Evolutionary conservation across 2,797 vertebrate genomes (phyloP).

Genomic region (Catamblyrhynchus diadema): DNA sequence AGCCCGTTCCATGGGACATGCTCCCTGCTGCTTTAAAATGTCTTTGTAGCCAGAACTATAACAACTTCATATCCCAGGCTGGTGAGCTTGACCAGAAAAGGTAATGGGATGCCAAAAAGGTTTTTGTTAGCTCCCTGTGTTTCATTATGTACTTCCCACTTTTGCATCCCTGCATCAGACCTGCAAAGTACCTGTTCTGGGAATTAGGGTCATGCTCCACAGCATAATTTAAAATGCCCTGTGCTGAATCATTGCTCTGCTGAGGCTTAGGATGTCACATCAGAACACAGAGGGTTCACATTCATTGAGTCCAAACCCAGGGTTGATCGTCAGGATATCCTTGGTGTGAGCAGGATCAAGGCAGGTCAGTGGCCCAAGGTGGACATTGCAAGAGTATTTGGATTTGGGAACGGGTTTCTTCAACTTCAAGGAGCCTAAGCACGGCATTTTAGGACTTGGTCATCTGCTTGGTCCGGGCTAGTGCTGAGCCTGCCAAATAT

Average conservation of each 20-base stretch:
- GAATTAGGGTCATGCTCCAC: background rate
- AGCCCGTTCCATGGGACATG: accelerated
- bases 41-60: background rate
- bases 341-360: background rate
- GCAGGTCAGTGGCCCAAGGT: background rate
- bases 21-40: background rate
- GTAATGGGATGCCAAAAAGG: background rate
- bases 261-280: background rate
- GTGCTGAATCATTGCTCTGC: background rate
- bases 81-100: background rate
- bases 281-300: background rate
- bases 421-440: accelerated
- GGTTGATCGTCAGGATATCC: accelerated
- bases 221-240: background rate
- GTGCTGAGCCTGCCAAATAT: slow-evolving; percentile 18
- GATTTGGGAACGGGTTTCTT: background rate
- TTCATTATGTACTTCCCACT: background rate
- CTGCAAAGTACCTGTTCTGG: background rate
- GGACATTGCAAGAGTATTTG: accelerated
- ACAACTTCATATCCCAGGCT: background rate
- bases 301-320: background rate
- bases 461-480: background rate
- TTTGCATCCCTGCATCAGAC: background rate
- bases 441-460: background rate
- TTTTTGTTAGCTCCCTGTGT: background rate